Percentiles rank a stretch among this genome's conserved stretches.
Evolutionary conservation across 2,113 vertebrate species (phyloP).

Genomic region (Phalacrocorax brasilianus): DNA sequence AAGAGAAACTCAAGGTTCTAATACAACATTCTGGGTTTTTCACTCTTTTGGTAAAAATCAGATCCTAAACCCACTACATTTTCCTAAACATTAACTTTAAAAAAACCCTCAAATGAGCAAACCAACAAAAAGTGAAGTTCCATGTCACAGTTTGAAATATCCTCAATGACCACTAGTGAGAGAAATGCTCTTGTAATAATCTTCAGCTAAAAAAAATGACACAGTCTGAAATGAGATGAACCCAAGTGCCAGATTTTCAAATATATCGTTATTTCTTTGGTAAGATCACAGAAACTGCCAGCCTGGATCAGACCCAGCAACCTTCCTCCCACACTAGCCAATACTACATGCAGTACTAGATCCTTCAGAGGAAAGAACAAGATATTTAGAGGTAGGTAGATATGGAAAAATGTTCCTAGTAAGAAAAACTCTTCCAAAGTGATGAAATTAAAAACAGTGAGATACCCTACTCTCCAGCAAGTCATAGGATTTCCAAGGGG

Average conservation of each 20-base stretch:
- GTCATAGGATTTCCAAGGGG: background rate
- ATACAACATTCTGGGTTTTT: background rate
- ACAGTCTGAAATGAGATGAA: background rate
- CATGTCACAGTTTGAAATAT: background rate
- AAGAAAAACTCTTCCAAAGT: background rate
- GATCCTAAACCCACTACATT: background rate
- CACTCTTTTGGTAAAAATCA: background rate
- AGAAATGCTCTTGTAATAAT: background rate
- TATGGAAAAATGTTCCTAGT: background rate
- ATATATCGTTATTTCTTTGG: background rate
- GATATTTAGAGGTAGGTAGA: background rate
- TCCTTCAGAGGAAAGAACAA: background rate
- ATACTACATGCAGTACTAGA: too few species aligned
- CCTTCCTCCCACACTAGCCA: background rate
- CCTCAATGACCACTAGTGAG: background rate
- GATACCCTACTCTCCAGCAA: background rate
- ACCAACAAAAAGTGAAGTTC: background rate
- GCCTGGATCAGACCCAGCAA: background rate
- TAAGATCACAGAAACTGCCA: background rate
- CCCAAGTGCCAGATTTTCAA: background rate
- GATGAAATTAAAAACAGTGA: background rate
- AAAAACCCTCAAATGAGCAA: background rate
- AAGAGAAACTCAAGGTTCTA: background rate
- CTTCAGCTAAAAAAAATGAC: background rate
- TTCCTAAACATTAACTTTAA: background rate